A percentile compares a stretch with the other conserved stretches of the same genome.
Evolutionary conservation across 2,797 vertebrate genomes (phyloP).

Genomic region (Hippocampus kuda): DNA sequence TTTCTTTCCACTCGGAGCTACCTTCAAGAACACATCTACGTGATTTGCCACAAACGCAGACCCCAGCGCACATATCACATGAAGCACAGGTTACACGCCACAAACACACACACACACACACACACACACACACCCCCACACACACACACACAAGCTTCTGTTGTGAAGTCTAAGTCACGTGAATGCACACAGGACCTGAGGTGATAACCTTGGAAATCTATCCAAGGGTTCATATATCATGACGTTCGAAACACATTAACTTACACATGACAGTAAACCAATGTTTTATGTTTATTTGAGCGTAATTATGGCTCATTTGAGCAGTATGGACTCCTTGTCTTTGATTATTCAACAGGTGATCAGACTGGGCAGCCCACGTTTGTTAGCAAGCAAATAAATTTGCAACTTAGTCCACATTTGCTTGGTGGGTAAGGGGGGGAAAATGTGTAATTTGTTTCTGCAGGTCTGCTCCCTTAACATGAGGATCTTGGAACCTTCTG

Average conservation of each 20-base stretch:
- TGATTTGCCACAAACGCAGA: constrained; percentile 1
- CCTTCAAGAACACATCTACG: constrained; percentile 4
- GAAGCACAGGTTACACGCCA: background rate
- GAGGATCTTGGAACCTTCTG: constrained; percentile 1
- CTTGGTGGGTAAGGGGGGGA: background rate
- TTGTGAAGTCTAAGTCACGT: constrained; percentile 23
- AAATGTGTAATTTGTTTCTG: constrained; percentile 8
- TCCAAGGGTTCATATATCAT: constrained; percentile 53
- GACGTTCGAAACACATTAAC: constrained; percentile 59
- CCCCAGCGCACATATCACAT: constrained; percentile 3
- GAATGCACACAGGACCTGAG: constrained; percentile 18
- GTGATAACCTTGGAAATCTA: constrained; percentile 40
- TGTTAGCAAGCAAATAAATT: constrained; percentile 35
- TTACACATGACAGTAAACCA: constrained; percentile 56
- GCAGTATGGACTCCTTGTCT: constrained; percentile 56
- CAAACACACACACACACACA: background rate
- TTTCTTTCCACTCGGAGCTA: background rate
- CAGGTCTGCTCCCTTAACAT: background rate
- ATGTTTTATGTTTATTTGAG: constrained; percentile 54
- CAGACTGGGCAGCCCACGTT: constrained; percentile 15
- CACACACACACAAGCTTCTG: constrained; percentile 1
- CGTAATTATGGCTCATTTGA: constrained; percentile 60
- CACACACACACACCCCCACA: background rate
- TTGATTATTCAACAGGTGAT: constrained; percentile 40
- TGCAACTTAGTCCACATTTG: constrained; percentile 31